Percentiles rank a stretch among this genome's conserved stretches.
Evolutionary conservation across 2,797 vertebrate genomes (phyloP).

Genomic region (Xenops minutus): DNA sequence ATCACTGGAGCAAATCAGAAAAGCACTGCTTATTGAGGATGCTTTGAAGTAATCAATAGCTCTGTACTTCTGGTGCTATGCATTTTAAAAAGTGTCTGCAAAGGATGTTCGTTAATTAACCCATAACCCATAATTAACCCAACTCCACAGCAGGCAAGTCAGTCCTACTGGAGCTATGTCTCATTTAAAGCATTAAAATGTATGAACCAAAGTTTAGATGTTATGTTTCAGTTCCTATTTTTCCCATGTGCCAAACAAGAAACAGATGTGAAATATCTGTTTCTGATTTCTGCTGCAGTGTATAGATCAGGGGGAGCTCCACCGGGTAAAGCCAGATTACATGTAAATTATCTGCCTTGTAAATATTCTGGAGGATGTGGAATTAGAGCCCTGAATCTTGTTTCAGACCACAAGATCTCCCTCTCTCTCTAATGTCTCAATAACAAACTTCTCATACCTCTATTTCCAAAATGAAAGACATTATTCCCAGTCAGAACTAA

Average conservation of each 20-base stretch:
- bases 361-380: slow-evolving; percentile 33
- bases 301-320: not conserved
- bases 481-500: not conserved
- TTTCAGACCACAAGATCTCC: slow-evolving; percentile 3
- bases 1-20: not conserved
- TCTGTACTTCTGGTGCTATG: not conserved
- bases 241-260: slow-evolving; percentile 15
- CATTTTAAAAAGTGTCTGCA: not conserved
- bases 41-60: not conserved
- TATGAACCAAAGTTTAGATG: not conserved
- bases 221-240: not conserved
- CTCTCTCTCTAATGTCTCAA: not conserved
- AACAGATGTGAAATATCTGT: slow-evolving; percentile 17
- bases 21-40: not conserved
- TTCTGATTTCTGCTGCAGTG: slow-evolving; percentile 18
- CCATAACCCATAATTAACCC: not conserved
- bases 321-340: slow-evolving; percentile 23
- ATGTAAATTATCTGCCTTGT: not conserved
- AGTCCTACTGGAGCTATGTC: not conserved
- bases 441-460: not conserved
- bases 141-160: not conserved
- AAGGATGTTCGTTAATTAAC: not conserved
- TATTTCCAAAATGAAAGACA: not conserved
- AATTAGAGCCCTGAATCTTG: slow-evolving; percentile 4
- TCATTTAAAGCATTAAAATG: not conserved